Conservation (phyloP, 1,140 invertebrate species). For the Drosophila mauritiana region DNA sequence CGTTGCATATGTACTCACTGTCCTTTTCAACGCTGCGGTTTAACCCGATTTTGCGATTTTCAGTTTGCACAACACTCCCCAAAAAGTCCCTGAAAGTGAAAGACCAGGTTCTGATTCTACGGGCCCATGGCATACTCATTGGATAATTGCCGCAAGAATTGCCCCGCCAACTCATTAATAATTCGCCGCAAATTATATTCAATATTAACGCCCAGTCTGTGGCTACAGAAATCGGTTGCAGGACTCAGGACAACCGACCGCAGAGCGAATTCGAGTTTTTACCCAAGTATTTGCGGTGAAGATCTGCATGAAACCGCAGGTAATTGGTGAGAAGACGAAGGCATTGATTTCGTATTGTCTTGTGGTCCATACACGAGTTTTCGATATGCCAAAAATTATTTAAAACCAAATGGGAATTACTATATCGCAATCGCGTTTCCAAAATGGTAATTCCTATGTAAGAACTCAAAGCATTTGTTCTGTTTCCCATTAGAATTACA, state of each 20-base stretch:
- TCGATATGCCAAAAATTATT: background rate
- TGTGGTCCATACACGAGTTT: constrained; percentile 38
- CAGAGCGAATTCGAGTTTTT: constrained; percentile 42
- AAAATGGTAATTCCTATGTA: too few species aligned
- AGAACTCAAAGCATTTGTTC: background rate
- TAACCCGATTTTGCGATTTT: constrained; percentile 67
- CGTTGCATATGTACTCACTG: constrained; percentile 46
- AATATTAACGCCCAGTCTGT: constrained; percentile 58
- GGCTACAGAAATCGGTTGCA: constrained; percentile 6
- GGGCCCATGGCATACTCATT: constrained; percentile 12
- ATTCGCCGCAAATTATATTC: constrained; percentile 75
- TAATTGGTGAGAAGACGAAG: constrained; percentile 40
- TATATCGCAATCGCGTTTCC: too few species aligned
- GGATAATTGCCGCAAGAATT: constrained; percentile 77
- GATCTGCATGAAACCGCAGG: constrained; percentile 35
- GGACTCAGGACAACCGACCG: constrained; percentile 43
- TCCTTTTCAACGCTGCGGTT: constrained; percentile 75
- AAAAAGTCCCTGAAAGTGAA: constrained; percentile 1
- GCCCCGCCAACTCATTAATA: constrained; percentile 63
- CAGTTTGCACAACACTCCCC: constrained; percentile 55
- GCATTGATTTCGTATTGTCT: constrained; percentile 52
- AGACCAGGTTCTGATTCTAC: background rate
- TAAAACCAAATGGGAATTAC: too few species aligned
- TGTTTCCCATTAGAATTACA: background rate
- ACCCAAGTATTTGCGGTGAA: constrained; percentile 7